Conservation (phyloP, 2,113 vertebrate genomes). For the Myanophis thanlyinensis region DNA sequence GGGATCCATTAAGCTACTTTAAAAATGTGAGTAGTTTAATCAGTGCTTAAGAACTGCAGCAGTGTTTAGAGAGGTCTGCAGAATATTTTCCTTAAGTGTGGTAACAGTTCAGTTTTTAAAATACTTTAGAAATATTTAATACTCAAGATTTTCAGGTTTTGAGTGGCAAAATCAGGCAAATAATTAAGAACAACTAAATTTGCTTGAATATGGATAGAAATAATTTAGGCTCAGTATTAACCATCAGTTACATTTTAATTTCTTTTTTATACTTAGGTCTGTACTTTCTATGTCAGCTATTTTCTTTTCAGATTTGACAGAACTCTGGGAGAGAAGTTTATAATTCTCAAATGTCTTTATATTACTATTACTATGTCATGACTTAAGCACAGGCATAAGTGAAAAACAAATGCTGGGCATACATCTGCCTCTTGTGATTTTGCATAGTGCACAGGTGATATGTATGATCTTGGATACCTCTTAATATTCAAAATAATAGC, state of each 20-base stretch:
- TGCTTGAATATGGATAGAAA: neutral
- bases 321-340: neutral
- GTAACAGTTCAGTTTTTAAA: neutral
- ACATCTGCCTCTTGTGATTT: neutral
- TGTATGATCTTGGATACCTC: neutral
- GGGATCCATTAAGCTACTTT: neutral
- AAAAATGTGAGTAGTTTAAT: neutral
- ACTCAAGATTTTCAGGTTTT: neutral
- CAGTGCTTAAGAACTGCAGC: neutral
- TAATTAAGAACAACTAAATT: neutral
- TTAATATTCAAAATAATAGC: neutral
- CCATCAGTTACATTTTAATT: neutral
- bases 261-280: neutral
- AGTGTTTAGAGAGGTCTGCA: neutral
- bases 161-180: neutral
- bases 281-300: neutral
- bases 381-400: neutral
- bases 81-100: neutral
- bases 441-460: neutral
- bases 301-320: neutral
- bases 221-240: neutral
- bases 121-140: neutral
- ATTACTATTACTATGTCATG: neutral
- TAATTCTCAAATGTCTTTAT: neutral
- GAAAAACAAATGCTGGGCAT: neutral